phyloP scores from a whole-genome alignment of 2,797 vertebrate species.

The Semotilus atromaculatus region DNA sequence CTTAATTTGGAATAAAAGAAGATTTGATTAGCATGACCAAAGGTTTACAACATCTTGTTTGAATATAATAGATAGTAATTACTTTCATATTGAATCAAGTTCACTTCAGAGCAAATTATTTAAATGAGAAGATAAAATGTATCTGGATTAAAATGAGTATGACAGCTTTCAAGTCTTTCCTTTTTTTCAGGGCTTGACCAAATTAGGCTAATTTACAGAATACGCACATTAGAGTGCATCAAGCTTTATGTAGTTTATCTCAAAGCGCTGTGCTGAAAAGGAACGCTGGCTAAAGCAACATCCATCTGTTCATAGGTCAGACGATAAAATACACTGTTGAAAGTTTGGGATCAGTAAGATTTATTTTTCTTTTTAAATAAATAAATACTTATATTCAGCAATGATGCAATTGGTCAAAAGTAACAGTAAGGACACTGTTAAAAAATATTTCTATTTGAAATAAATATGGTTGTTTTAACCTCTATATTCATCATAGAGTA shows the following conservation, averaged over 20 bases:
- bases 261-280: conserved; percentile 42
- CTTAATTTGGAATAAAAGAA: conserved; percentile 76
- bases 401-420: neutral
- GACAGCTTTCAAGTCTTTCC: conserved; percentile 64
- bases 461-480: neutral
- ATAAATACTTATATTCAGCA: neutral
- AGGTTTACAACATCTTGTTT: conserved; percentile 82
- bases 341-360: neutral
- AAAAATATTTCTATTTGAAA: neutral
- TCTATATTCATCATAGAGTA: neutral
- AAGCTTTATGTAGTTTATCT: conserved; percentile 47
- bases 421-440: neutral
- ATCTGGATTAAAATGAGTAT: conserved; percentile 69
- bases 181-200: conserved; percentile 59
- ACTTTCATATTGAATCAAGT: conserved; percentile 76
- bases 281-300: conserved; percentile 48
- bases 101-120: conserved; percentile 76
- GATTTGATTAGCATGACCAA: conserved; percentile 79
- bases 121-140: conserved; percentile 76
- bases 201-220: conserved; percentile 62
- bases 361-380: neutral
- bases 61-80: conserved; percentile 82
- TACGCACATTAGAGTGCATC: conserved; percentile 57
- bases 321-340: neutral
- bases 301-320: neutral